Conservation (phyloP, 1,140 invertebrate genomes). For the Chymomyza costata region DNA sequence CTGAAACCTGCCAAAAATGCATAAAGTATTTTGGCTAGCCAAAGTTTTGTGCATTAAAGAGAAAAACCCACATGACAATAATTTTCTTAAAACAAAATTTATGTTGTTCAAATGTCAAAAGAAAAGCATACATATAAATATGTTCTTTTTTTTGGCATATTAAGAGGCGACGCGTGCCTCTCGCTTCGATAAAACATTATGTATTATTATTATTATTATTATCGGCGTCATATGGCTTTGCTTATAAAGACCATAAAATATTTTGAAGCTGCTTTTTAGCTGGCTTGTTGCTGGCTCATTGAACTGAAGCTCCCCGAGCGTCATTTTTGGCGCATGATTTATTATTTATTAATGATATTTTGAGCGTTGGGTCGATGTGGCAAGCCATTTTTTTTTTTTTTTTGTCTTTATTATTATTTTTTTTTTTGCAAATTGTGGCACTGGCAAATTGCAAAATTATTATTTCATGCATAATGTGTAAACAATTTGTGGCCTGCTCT, state of each 20-base stretch:
- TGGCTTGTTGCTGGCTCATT: too few species aligned
- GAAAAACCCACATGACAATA: too few species aligned
- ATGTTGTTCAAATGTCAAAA: slow-evolving; percentile 17
- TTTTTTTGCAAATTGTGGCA: slow-evolving; percentile 36
- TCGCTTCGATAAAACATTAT: slow-evolving; percentile 39
- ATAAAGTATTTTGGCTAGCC: slow-evolving; percentile 30
- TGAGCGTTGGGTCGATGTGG: slow-evolving; percentile 2
- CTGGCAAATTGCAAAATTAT: slow-evolving; percentile 25
- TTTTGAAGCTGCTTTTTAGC: slow-evolving; percentile 20
- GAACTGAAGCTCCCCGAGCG: slow-evolving; percentile 6
- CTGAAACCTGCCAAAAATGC: slow-evolving; percentile 1
- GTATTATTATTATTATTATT: slow-evolving; percentile 42
- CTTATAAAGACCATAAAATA: slow-evolving; percentile 41
- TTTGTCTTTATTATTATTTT: too few species aligned
- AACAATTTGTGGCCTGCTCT: slow-evolving; percentile 14
- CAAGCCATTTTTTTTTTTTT: background rate
- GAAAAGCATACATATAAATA: slow-evolving; percentile 41
- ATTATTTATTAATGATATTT: slow-evolving; percentile 61
- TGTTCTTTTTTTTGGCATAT: slow-evolving; percentile 39
- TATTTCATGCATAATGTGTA: slow-evolving; percentile 18
- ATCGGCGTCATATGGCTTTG: slow-evolving; percentile 14
- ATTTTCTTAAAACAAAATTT: slow-evolving; percentile 32
- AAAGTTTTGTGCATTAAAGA: slow-evolving; percentile 20
- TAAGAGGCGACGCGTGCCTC: slow-evolving; percentile 14
- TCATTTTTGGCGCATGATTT: slow-evolving; percentile 52